Evolutionary conservation across 2,888 invertebrate species (phyloP).

Genomic region (Apotomis turbidana): DNA sequence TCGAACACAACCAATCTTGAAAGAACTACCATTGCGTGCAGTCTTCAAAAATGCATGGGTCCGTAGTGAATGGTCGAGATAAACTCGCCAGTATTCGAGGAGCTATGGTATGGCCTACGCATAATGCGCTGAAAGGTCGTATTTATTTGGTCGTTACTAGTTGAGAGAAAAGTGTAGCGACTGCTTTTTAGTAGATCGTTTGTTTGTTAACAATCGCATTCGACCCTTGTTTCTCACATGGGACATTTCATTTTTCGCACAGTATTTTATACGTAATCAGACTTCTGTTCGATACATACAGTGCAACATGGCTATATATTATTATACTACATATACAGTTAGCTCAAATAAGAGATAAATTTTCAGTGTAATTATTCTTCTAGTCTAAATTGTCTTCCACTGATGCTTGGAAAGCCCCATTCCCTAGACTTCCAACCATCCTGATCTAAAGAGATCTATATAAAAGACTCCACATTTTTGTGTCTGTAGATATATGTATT

Average conservation of each 20-base stretch:
- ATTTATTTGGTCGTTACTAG: slow-evolving; percentile 28
- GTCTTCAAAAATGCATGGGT: background rate
- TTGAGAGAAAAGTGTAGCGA: slow-evolving; percentile 20
- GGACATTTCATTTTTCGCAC: slow-evolving; percentile 24
- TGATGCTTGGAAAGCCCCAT: too few species aligned
- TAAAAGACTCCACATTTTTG: too few species aligned
- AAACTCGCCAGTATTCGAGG: slow-evolving; percentile 8
- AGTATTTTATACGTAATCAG: slow-evolving; percentile 5
- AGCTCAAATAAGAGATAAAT: too few species aligned
- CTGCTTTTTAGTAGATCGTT: slow-evolving; percentile 34
- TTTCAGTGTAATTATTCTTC: too few species aligned
- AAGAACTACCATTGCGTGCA: background rate
- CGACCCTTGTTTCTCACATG: slow-evolving; percentile 31
- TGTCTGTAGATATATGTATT: too few species aligned
- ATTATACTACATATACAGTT: too few species aligned
- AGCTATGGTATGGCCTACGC: slow-evolving; percentile 7
- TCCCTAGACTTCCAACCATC: too few species aligned
- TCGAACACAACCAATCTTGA: background rate
- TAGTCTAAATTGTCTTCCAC: too few species aligned
- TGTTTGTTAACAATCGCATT: slow-evolving; percentile 33
- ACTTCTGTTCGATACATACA: background rate
- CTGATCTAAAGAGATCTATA: too few species aligned
- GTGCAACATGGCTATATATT: too few species aligned
- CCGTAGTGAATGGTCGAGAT: slow-evolving; percentile 14
- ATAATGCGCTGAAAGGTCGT: slow-evolving; percentile 24